phyloP scores from a whole-genome alignment of 2,113 vertebrate genomes.

The Nymphicus hollandicus region DNA sequence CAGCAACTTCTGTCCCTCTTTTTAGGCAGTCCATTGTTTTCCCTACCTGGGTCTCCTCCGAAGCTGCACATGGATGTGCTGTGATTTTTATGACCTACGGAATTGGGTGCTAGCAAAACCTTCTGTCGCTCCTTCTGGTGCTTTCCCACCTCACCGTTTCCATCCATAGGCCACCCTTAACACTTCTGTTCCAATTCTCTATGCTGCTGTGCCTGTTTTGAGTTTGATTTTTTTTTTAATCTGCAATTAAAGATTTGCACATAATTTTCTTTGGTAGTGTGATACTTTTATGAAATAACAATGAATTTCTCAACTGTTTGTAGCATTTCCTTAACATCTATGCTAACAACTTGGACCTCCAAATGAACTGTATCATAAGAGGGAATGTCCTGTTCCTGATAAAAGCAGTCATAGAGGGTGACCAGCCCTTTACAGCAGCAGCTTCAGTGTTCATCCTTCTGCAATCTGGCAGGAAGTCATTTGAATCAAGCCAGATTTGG shows the following conservation, averaged over 20 bases:
- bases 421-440: neutral
- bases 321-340: neutral
- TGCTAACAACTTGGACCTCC: neutral
- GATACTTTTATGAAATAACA: neutral
- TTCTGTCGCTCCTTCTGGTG: slow-evolving; percentile 29
- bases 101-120: slow-evolving; percentile 4
- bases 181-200: neutral
- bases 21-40: neutral
- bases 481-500: neutral
- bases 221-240: neutral
- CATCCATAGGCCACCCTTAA: neutral
- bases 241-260: neutral
- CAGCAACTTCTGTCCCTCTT: neutral
- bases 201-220: neutral
- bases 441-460: neutral
- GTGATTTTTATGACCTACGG: neutral
- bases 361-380: neutral
- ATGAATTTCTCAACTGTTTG: neutral
- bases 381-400: neutral
- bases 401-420: neutral
- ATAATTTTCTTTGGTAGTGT: neutral
- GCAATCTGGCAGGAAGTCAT: neutral
- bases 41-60: neutral
- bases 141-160: neutral
- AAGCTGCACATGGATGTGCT: neutral